Conservation (phyloP, 2,113 vertebrate genomes). For the Otocyon megalotis region DNA sequence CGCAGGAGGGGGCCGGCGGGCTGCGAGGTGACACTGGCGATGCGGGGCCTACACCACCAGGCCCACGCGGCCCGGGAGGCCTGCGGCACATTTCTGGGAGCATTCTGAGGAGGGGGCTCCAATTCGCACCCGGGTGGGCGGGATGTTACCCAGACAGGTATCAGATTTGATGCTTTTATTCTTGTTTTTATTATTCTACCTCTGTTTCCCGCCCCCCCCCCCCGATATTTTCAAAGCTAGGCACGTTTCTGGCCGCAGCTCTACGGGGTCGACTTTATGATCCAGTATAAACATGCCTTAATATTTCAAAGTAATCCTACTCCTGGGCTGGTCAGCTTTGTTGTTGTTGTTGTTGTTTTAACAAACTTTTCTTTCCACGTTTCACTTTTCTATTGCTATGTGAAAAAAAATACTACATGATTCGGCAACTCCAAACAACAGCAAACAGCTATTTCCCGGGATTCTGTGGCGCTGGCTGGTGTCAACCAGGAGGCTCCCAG, state of each 20-base stretch:
- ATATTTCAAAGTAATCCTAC: constrained; percentile 24
- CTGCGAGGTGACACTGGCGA: neutral
- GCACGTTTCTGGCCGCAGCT: neutral
- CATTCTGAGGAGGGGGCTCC: neutral
- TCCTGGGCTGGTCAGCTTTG: neutral
- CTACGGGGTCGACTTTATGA: neutral
- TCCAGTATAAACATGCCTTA: constrained; percentile 20
- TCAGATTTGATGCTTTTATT: neutral
- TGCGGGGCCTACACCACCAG: neutral
- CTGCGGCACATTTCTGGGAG: neutral
- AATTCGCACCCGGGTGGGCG: neutral
- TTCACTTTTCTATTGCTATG: neutral
- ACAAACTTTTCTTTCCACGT: neutral
- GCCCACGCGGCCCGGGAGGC: too few relatives aligned
- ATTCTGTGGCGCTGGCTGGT: neutral
- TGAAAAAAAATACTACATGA: neutral
- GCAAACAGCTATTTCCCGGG: neutral
- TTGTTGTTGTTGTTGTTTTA: neutral
- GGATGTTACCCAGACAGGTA: neutral
- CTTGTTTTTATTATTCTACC: neutral
- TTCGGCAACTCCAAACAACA: neutral
- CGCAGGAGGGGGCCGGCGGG: neutral
- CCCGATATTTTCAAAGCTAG: neutral
- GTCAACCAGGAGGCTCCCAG: neutral
- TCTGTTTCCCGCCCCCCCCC: accelerated